These are phyloP conservation scores for Zhuqinia jingwanae DNA, from an alignment of 2,888 invertebrate genomes.

Conservation along the genomic window DNA sequence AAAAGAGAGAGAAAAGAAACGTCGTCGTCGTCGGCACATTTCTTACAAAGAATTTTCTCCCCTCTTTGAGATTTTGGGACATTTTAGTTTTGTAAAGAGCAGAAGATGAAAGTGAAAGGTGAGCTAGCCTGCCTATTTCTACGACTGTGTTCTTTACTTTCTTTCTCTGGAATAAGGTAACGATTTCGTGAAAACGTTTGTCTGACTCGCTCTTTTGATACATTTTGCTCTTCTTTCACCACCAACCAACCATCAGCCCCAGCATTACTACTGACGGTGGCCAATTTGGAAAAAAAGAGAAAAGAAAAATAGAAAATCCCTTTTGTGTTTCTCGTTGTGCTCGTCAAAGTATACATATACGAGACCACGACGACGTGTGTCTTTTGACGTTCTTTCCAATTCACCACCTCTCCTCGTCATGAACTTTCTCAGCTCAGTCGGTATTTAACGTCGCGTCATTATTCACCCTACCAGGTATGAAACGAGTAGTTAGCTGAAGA, in stretches of 20 bases:
- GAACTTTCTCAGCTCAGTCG: neutral
- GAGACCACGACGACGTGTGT: neutral
- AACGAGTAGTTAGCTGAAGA: constrained; percentile 7
- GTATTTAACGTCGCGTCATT: neutral
- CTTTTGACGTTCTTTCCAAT: constrained; percentile 21
- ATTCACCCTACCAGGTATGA: neutral
- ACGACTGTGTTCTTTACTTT: constrained; percentile 14
- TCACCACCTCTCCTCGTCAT: neutral
- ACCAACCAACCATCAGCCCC: neutral
- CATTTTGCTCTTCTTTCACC: too few species aligned
- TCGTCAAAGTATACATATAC: too few species aligned
- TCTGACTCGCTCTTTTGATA: constrained; percentile 5
- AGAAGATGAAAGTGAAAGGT: constrained; percentile 36
- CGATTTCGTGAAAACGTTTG: constrained; percentile 9
- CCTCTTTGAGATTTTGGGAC: constrained; percentile 33
- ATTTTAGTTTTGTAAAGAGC: neutral
- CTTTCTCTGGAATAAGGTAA: constrained; percentile 24
- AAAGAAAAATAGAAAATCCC: constrained; percentile 25
- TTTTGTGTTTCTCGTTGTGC: constrained; percentile 36
- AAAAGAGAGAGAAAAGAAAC: too few species aligned
- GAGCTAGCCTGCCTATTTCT: neutral
- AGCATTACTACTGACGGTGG: constrained; percentile 19
- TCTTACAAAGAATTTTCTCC: neutral
- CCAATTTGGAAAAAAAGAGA: constrained; percentile 18
- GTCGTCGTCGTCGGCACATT: too few species aligned